Evolutionary conservation across 1,140 invertebrate genomes (phyloP), one percentile per base, ranked within the genome.

Genomic region (Augochlora pura): DNA sequence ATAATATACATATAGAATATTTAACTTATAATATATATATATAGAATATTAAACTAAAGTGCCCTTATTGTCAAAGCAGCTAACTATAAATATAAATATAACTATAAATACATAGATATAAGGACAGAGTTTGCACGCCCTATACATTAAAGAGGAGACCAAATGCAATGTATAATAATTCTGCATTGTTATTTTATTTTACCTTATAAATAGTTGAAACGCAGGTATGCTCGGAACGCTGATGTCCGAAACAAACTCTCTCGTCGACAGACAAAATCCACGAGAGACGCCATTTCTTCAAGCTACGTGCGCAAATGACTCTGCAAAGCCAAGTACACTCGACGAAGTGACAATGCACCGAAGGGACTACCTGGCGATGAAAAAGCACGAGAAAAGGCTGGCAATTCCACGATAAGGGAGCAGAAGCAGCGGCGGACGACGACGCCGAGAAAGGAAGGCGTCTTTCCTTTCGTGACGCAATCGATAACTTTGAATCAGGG

Each of bases 401-500:
- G 32, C 27, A 73, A 74, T 77, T 82, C 32, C 42, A 60, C 70
- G 69, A 82, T 78, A 68, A 84, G 65, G 42, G 8, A 54, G 60
- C 27, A 77, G 60, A 77, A 71, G 39, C 38, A 69, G 52, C 10
- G 12, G n/a, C 23, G 46, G 1, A 32, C 32, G 32, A 32, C 32
- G 5, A 12, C 39, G 21, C 14, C 23, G 42, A 59, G 65, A 74
- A 67, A 83, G 27, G 46, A 70, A 46, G 14, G 27, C 25, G 59
- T 59, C 52, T 49, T 71, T 71, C 62, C 54, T 63, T 57, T 70
- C 42, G 32, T 7, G 7, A 2, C 39, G 52, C 65, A 66, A 83
- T 84, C 81, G 82, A 83, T 80, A 70, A 84, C 59, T 59, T 57
- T 52, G 32, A 75, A 83, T 82, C 68, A 64, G 64, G 21, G 14